Base-by-base conservation (phyloP, 2,888 invertebrate species). In the Trilocha varians region DNA sequence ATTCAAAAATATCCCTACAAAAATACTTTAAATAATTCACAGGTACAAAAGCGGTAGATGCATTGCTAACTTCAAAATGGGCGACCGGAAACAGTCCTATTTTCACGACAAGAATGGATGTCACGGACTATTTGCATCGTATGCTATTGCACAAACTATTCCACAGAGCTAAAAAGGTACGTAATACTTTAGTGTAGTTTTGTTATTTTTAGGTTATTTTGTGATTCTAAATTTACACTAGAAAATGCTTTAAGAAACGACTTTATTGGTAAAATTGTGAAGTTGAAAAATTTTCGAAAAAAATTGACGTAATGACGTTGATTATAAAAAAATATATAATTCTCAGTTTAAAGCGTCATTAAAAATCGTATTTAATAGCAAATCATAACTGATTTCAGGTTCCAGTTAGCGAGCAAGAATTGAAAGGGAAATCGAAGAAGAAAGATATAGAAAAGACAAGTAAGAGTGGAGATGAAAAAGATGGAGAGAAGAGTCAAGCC, bases 121-220 rank as follows among this genome's bases (percentile, higher is more conserved):
- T 93, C 45, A 90, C 93, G 0, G 90, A 92, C 46, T 97, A 91
- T 64, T 80, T 97, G 48, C 93, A 97, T 59, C 75, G 88, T 53
- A 94, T 98, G 93, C 75, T 98, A 54, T 88, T 92, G 65, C 97
- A 97, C 85, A 97, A 97, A 77, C 91, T 98, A 67, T 98, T 96
- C 79, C 98, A 98, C 79, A 91, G 98, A 55, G 98, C 97, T 53
- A 93, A 94, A 65, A 96, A 96, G 86, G 90, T 92, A 50, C 33
- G 45, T 37, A 3, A 34, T 35, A 13, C 9, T 16, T 8, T 34
- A 18, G 8, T 42, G 16, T 34, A 5, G 32, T 16, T 32, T 33
- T 9, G 1, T 8, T 3, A n/a, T 35, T 14, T 13, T 15, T 15
- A 15, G 36, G 37, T 43, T 41, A 16, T n/a, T 32, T 40, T n/a